These are phyloP conservation scores for Cryptus viduatorius DNA, from an alignment of 2,888 invertebrate genomes.

Conservation along the genomic window DNA sequence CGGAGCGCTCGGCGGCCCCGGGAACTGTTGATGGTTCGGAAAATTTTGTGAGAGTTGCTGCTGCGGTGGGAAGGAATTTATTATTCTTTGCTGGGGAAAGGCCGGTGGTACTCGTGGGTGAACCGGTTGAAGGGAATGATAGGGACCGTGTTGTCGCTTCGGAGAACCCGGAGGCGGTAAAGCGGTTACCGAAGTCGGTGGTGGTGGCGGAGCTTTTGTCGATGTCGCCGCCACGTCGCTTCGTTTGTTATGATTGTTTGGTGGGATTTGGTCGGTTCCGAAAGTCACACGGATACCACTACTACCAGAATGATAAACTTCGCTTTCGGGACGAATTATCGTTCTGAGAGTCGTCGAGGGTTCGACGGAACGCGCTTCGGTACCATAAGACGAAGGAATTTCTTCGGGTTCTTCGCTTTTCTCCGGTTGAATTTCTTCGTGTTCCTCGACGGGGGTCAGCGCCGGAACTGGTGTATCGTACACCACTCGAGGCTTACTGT, in stretches of 20 bases:
- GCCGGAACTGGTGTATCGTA: constrained; percentile 94
- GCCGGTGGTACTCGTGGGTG: constrained; percentile 81
- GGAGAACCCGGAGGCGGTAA: constrained; percentile 75
- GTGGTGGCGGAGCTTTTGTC: constrained; percentile 82
- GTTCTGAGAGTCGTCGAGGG: constrained; percentile 93
- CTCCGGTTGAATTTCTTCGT: constrained; percentile 85
- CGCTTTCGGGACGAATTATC: constrained; percentile 94
- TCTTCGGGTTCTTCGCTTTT: constrained; percentile 73
- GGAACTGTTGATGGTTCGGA: constrained; percentile 70
- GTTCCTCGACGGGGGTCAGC: constrained; percentile 89
- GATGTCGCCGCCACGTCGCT: constrained; percentile 76
- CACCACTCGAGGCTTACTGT: constrained; percentile 90
- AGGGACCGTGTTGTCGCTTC: constrained; percentile 84
- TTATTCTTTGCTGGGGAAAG: constrained; percentile 82
- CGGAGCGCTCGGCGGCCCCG: constrained; percentile 60
- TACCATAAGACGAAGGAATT: constrained; percentile 86
- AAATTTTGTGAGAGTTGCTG: constrained; percentile 74
- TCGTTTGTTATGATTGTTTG: constrained; percentile 82
- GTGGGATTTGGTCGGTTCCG: constrained; percentile 87
- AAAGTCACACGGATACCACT: constrained; percentile 94
- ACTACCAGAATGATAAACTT: constrained; percentile 91
- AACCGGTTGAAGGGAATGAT: constrained; percentile 77
- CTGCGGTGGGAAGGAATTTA: constrained; percentile 84
- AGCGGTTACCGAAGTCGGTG: constrained; percentile 72
- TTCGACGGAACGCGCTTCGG: constrained; percentile 86